Conservation (phyloP, 2,113 vertebrate species). For the Cynoglossus semilaevis region DNA sequence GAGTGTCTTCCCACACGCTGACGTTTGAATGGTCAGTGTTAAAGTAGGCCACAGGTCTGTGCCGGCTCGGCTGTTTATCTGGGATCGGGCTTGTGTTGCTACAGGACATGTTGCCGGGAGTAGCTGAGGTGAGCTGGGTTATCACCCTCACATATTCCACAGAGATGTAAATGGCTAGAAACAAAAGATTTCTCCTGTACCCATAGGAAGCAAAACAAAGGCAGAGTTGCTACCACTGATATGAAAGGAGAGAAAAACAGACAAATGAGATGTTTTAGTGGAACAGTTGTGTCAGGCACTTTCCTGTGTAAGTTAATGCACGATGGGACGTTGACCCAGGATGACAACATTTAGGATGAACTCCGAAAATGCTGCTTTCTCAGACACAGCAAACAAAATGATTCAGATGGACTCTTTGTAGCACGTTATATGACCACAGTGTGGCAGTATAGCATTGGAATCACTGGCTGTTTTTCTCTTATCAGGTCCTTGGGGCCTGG, state of each 20-base stretch:
- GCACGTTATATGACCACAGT: too few species aligned
- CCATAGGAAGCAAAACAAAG: constrained; percentile 3
- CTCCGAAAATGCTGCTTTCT: too few species aligned
- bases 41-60: constrained; percentile 24
- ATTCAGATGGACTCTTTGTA: too few species aligned
- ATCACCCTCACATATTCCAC: constrained; percentile 21
- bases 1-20: constrained; percentile 40
- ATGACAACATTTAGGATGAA: too few species aligned
- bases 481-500: too few species aligned
- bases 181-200: neutral
- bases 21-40: constrained; percentile 30
- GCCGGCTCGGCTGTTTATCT: constrained; percentile 44
- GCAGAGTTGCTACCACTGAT: neutral
- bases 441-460: too few species aligned
- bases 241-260: neutral
- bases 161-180: neutral
- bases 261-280: too few species aligned
- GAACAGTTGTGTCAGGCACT: too few species aligned
- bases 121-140: constrained; percentile 38
- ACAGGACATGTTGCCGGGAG: constrained; percentile 11
- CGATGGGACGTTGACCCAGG: too few species aligned
- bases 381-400: too few species aligned
- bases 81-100: constrained; percentile 32
- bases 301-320: too few species aligned
- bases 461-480: too few species aligned